Base-by-base conservation (phyloP, 2,888 invertebrate species). In the Chaitophorus viminalis region DNA sequence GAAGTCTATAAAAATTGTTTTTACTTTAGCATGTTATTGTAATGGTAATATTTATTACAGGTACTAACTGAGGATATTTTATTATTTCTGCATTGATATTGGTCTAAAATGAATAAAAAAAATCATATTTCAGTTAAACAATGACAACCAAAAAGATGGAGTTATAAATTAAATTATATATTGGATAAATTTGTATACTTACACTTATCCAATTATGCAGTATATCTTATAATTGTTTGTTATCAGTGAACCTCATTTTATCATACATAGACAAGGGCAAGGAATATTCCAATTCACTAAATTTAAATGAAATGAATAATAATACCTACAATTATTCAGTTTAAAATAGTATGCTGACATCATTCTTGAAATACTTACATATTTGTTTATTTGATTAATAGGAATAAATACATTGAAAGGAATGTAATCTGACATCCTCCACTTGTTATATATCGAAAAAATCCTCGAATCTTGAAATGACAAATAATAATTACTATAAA, bases 181-280 rank as follows among this genome's bases (percentile, higher is more conserved):
- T n/a, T n/a, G n/a, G n/a, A n/a, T n/a, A n/a, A n/a, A n/a, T n/a
- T n/a, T n/a, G n/a, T n/a, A n/a, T 29, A 81, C 87, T 81, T 75
- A 87, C 87, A 65, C 39, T 87, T 65, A 87, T 79, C 87, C 87
- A 87, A 79, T 29, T 79, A 39, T 60, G 33, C 33, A 87, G 65
- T n/a, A n/a, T 81, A 46, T 87, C 87, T 31, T 74, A 87, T 0
- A 87, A 31, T 75, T 29, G 31, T 81, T 87, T 87, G 65, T 21
- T 65, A 75, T 87, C 81, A 74, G 87, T 81, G 25, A 65, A 3
- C 18, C 72, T 87, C 87, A 87, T 87, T 87, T 81, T 87, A 87
- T 87, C 87, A 65, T 81, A 87, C 79, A 87, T 60, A 25, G 87
- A n/a, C n/a, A 87, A n/a, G n/a, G 87, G 81, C 36, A 87, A 87